Evolutionary conservation across 2,888 invertebrate species (phyloP).

Genomic region (Adela reaumurella): DNA sequence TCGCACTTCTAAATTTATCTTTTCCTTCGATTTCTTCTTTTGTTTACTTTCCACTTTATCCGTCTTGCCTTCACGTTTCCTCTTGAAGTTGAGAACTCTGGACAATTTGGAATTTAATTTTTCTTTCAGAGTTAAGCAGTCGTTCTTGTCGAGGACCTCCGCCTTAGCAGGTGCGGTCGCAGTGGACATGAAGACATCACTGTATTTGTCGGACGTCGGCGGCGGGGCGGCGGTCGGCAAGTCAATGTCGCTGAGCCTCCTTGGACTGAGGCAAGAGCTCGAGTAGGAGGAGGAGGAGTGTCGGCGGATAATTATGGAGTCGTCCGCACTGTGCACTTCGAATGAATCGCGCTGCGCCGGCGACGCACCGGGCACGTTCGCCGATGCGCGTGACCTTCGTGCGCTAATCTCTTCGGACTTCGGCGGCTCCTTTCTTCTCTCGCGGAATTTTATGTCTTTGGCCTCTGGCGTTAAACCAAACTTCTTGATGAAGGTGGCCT

Average conservation of each 20-base stretch:
- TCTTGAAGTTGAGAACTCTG: slow-evolving; percentile 35
- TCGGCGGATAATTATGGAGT: slow-evolving; percentile 75
- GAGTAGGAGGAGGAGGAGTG: slow-evolving; percentile 83
- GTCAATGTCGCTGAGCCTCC: slow-evolving; percentile 56
- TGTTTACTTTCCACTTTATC: slow-evolving; percentile 33
- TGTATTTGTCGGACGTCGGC: slow-evolving; percentile 8
- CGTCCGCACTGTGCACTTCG: slow-evolving; percentile 64
- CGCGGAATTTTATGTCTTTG: slow-evolving; percentile 48
- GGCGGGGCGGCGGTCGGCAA: slow-evolving; percentile 10
- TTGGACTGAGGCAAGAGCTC: slow-evolving; percentile 63
- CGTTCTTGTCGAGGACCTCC: slow-evolving; percentile 39
- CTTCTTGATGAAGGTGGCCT: slow-evolving; percentile 61
- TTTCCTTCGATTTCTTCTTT: slow-evolving; percentile 20
- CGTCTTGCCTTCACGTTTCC: slow-evolving; percentile 34
- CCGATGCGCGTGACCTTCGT: slow-evolving; percentile 33
- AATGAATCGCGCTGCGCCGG: slow-evolving; percentile 61
- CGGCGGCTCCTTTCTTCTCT: slow-evolving; percentile 41
- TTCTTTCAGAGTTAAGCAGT: slow-evolving; percentile 42
- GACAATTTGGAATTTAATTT: slow-evolving; percentile 44
- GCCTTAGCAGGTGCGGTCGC: slow-evolving; percentile 14
- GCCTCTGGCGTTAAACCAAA: slow-evolving; percentile 44
- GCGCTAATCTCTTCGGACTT: slow-evolving; percentile 32
- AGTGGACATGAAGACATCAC: slow-evolving; percentile 22
- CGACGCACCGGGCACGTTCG: slow-evolving; percentile 42
- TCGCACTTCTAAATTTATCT: not conserved